These are phyloP conservation scores for Brachycybe producta DNA, from an alignment of 2,888 invertebrate genomes.

Conservation along the genomic window DNA sequence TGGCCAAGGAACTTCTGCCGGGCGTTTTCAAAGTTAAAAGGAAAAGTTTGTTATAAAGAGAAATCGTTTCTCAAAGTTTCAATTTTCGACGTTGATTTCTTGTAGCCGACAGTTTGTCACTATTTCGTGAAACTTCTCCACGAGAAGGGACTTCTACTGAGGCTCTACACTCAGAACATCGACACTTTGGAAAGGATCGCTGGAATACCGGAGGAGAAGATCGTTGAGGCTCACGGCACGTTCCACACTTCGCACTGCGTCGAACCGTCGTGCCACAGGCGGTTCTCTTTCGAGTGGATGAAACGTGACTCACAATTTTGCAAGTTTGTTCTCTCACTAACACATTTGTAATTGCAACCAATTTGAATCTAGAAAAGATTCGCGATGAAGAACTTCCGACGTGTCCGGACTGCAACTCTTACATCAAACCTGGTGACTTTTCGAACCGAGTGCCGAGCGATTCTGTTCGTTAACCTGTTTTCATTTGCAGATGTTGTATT, in stretches of 20 bases:
- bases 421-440: neutral
- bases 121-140: slow-evolving; percentile 75
- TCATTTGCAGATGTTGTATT: neutral
- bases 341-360: too few species aligned
- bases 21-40: slow-evolving; percentile 51
- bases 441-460: too few species aligned
- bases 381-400: neutral
- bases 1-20: slow-evolving; percentile 81
- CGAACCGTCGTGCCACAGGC: slow-evolving; percentile 46
- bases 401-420: neutral
- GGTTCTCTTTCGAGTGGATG: slow-evolving; percentile 69
- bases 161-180: slow-evolving; percentile 65
- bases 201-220: slow-evolving; percentile 64
- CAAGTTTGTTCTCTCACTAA: too few species aligned
- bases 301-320: slow-evolving; percentile 54
- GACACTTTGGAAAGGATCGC: slow-evolving; percentile 82
- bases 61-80: neutral
- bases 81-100: too few species aligned
- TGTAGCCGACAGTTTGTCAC: slow-evolving; percentile 68
- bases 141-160: slow-evolving; percentile 54
- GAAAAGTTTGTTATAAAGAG: slow-evolving; percentile 18
- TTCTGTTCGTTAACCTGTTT: neutral
- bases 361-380: too few species aligned
- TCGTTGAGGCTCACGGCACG: slow-evolving; percentile 91
- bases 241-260: slow-evolving; percentile 79